These are phyloP conservation scores for Phalera bucephala DNA, from an alignment of 2,888 invertebrate species.

Conservation along the genomic window DNA sequence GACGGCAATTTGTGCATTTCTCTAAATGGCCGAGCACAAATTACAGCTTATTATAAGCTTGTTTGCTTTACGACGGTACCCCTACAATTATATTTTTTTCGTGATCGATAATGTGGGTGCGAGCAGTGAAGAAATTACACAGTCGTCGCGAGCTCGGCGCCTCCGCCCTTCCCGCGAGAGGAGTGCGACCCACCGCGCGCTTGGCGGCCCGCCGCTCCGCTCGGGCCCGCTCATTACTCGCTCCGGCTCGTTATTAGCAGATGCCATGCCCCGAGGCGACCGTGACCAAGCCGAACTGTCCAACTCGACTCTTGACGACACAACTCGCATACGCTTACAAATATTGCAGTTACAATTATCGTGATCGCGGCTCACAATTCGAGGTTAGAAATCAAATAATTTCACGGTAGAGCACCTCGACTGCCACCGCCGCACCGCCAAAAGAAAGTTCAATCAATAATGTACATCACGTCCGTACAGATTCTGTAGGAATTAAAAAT, in stretches of 20 bases:
- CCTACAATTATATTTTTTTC: slow-evolving; percentile 81
- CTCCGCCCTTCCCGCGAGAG: slow-evolving; percentile 60
- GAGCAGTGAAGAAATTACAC: slow-evolving; percentile 80
- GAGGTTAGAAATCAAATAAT: slow-evolving; percentile 20
- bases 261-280: slow-evolving; percentile 29
- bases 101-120: slow-evolving; percentile 77
- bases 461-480: slow-evolving; percentile 51
- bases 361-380: neutral
- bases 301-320: slow-evolving; percentile 2
- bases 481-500: slow-evolving; percentile 45
- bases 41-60: slow-evolving; percentile 83
- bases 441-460: slow-evolving; percentile 56
- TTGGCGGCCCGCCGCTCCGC: slow-evolving; percentile 27
- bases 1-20: slow-evolving; percentile 80
- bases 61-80: slow-evolving; percentile 82
- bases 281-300: slow-evolving; percentile 1
- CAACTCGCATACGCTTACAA: neutral
- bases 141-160: slow-evolving; percentile 69
- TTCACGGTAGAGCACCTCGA: slow-evolving; percentile 25
- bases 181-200: slow-evolving; percentile 38
- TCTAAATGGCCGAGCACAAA: slow-evolving; percentile 82
- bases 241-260: slow-evolving; percentile 49
- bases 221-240: slow-evolving; percentile 35
- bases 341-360: neutral
- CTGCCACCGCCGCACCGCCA: slow-evolving; percentile 29